Base-by-base conservation (phyloP, 2,113 vertebrate genomes). In the Chloroceryle aenea region DNA sequence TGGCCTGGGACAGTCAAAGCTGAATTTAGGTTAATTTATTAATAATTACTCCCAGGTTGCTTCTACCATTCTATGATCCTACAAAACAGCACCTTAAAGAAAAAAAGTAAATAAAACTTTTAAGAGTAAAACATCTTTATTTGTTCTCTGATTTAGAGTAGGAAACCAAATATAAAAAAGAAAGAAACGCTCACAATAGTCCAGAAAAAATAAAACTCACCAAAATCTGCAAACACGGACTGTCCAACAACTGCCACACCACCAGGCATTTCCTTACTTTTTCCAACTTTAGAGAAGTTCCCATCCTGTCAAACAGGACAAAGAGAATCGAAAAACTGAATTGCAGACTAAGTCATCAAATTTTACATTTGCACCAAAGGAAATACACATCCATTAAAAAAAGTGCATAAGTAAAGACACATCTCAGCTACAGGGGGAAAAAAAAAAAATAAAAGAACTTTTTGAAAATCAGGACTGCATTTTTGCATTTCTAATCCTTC, bases 171-270 rank as follows among this genome's bases (percentile, higher is more conserved):
- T 4, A 67, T 3, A 4, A 40, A 59, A 47, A 14, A 80, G 5
- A 64, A 64, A 43, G 1, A 30, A 48, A 67, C 34, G 22, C 21
- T 62, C 16, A n/a, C 21, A 6, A 12, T 29, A 76, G n/a, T 22
- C 64, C 4, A 50, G 66, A 34, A 91, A 91, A 48, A 71, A n/a
- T 9, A 23, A 85, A 74, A 90, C 99, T 99, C 93, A 99, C 99
- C 99, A 53, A 99, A 99, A 97, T 99, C 99, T 16, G 98, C 98
- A 95, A 99, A 99, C 38, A 99, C 98, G 1, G 99, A 99, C 93
- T 99, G 99, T 50, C 99, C 99, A 26, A 99, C 86, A 32, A 78
- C 42, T 78, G 73, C 64, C 62, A 78, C 90, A 68, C 95, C 96
- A 34, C 74, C 87, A 15, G 98, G 98, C 20, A 92, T 91, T 13